A percentile compares a stretch with the other conserved stretches of the same genome.
Conservation (phyloP, 2,888 invertebrate genomes). For the Apotomis capreana region DNA sequence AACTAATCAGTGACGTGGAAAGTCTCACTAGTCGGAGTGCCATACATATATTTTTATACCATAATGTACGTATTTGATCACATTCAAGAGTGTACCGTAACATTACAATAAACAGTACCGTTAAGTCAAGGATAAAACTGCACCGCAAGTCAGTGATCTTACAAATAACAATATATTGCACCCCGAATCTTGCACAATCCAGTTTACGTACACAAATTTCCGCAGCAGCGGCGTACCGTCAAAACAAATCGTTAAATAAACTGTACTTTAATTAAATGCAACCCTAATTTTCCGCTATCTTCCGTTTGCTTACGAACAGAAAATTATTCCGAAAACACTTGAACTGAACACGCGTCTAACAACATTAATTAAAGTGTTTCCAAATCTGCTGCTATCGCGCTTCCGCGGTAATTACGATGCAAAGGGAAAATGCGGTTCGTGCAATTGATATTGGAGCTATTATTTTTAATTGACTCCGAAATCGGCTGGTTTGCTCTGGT, state of each 20-base stretch:
- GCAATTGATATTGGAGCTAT: constrained; percentile 38
- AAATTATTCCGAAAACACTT: constrained; percentile 66
- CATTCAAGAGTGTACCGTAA: no score
- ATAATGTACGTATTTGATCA: no score
- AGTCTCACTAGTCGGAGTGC: no score
- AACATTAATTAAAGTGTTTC: constrained; percentile 80
- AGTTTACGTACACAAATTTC: constrained; percentile 29
- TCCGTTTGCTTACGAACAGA: constrained; percentile 50
- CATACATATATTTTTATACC: no score
- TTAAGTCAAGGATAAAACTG: no score
- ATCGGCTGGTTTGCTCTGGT: constrained; percentile 25
- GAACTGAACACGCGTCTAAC: constrained; percentile 73
- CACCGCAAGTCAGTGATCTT: no score
- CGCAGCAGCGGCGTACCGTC: constrained; percentile 23
- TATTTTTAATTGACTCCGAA: constrained; percentile 41
- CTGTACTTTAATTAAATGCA: constrained; percentile 40
- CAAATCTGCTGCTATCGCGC: constrained; percentile 78
- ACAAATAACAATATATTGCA: not conserved
- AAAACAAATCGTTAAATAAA: constrained; percentile 41
- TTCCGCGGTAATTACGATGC: constrained; percentile 79
- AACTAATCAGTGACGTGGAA: no score
- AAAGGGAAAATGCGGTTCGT: constrained; percentile 61
- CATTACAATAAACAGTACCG: no score
- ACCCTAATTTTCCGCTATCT: constrained; percentile 41
- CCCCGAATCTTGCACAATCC: not conserved